phyloP scores from a whole-genome alignment of 2,113 vertebrate species.

The Shinisaurus crocodilurus region DNA sequence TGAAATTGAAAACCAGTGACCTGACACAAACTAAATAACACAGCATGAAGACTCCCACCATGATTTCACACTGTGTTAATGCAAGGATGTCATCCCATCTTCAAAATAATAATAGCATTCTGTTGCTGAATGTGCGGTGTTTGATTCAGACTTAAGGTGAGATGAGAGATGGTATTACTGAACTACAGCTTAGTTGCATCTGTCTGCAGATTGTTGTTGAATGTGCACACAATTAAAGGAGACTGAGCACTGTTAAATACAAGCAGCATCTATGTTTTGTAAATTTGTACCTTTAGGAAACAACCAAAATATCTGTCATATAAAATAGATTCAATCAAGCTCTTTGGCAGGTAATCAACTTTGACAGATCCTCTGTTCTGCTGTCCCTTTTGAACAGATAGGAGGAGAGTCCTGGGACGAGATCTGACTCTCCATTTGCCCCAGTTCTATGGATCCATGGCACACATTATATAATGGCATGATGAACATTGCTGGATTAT shows the following conservation, averaged over 20 bases:
- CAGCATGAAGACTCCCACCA: constrained; percentile 67
- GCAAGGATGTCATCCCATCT: constrained; percentile 62
- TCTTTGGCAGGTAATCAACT: neutral
- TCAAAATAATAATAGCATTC: constrained; percentile 72
- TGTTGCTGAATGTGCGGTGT: constrained; percentile 46
- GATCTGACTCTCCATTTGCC: neutral
- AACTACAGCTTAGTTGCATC: constrained; percentile 24
- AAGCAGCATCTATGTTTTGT: neutral
- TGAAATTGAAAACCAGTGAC: constrained; percentile 75
- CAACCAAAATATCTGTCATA: neutral
- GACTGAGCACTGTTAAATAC: constrained; percentile 2
- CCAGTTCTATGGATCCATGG: neutral
- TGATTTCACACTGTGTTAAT: constrained; percentile 76
- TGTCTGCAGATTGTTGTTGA: constrained; percentile 17
- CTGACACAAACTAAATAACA: constrained; percentile 75
- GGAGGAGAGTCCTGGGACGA: neutral
- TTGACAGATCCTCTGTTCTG: neutral
- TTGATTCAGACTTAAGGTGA: constrained; percentile 9
- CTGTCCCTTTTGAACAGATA: neutral
- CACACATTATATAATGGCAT: neutral
- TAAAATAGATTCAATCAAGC: neutral
- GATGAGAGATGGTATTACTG: neutral
- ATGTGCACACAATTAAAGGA: neutral
- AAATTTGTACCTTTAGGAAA: neutral
- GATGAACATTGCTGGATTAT: neutral